Base-by-base conservation (phyloP, 2,797 vertebrate species). In the Ctenopoma multispine region DNA sequence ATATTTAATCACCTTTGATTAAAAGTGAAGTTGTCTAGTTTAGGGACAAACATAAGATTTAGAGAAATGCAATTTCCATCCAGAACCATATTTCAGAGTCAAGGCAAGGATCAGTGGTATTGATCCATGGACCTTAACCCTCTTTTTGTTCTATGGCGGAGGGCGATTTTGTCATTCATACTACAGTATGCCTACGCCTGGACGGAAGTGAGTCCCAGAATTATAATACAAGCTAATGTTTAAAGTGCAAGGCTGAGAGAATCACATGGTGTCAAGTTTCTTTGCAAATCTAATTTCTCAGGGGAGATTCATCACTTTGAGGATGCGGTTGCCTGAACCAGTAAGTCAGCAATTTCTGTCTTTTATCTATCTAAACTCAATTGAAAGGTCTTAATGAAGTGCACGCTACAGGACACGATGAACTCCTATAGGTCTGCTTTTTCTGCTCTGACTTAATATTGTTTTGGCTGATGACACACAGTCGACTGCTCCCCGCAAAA, bases 1-100 rank as follows among this genome's bases (percentile, higher is more conserved):
- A 81, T 81, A 93, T 92, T 87, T 83, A 91, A 93, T 91, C 92
- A 93, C 90, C 79, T 92, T 90, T 92, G 87, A 95, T 94, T 94
- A 91, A 91, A n/a, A 90, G 79, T 93, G 87, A 92, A 93, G 89
- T 91, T 92, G 90, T 94, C 89, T 70, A 51, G 54, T 69, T 68
- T 79, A 48, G 88, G 87, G 82, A 87, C 75, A 91, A 84, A 88
- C 48, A 83, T 43, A 17, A 80, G 51, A 79, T 50, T 79, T 44
- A 51, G 70, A 54, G 78, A 41, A 44, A 51, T 59, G 60, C 65
- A 65, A 82, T 59, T 56, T 85, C 73, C 57, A 68, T 86, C 75
- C 61, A 63, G 76, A 86, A 72, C 62, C 80, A 79, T 80, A 76
- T 89, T 87, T 81, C 72, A 76, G 72, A 87, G 75, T 89, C 87